phyloP scores from a whole-genome alignment of 2,888 invertebrate species.

The Polietes domitor region DNA sequence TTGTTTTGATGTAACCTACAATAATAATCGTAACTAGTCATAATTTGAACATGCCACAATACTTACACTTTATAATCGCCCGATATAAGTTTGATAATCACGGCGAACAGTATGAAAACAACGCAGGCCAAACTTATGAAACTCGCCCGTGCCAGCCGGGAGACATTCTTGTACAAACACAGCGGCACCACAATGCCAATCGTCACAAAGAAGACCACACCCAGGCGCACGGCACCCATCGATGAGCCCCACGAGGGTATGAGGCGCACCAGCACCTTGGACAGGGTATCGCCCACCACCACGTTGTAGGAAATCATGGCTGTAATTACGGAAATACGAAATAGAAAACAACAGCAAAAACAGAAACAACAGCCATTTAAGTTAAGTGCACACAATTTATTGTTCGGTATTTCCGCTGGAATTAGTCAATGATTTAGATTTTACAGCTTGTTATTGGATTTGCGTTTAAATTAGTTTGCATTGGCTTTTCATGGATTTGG shows the following conservation, averaged over 20 bases:
- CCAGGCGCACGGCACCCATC: conserved; percentile 80
- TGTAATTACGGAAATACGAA: conserved; percentile 80
- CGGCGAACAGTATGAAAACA: conserved; percentile 86
- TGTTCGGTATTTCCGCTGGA: conserved; percentile 9
- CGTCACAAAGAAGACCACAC: conserved; percentile 87
- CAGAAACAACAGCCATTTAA: conserved; percentile 16
- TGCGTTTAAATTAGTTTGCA: conserved; percentile 23
- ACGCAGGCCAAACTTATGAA: conserved; percentile 85
- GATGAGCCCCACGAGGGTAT: conserved; percentile 81
- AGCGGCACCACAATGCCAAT: conserved; percentile 89
- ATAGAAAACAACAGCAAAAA: conserved; percentile 20
- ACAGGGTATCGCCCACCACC: conserved; percentile 92
- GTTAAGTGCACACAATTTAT: conserved; percentile 37
- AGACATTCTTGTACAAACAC: conserved; percentile 89
- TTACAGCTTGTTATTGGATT: conserved; percentile 14
- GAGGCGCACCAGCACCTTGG: conserved; percentile 89
- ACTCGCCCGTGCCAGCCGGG: conserved; percentile 80
- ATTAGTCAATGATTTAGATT: conserved; percentile 2
- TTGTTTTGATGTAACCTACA: neutral
- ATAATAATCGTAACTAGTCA: neutral
- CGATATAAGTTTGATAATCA: conserved; percentile 81
- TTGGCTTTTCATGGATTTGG: neutral
- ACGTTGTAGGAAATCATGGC: conserved; percentile 95
- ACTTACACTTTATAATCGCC: conserved; percentile 86
- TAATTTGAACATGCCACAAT: conserved; percentile 44